Base-by-base conservation (phyloP, 1,140 invertebrate genomes). In the Drosophila baimaii region DNA sequence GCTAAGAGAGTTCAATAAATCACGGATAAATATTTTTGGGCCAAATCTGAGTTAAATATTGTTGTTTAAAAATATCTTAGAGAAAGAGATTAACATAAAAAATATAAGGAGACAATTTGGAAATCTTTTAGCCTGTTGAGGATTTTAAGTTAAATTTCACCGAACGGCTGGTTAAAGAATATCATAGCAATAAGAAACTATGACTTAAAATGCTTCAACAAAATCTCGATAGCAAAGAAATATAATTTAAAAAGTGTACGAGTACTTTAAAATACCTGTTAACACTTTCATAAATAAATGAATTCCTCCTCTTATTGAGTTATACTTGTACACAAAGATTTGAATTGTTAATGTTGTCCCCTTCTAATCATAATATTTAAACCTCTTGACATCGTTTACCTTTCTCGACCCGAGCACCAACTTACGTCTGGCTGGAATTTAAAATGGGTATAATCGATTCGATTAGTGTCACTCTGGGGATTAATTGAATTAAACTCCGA, bases 401-500 rank as follows among this genome's bases (percentile, higher is more conserved):
- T 70, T 69, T 69, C 68, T 19, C 63, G 41, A 66, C 29, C 41
- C 23, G 29, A 37, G n/a, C n/a, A 35, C 2, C n/a, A 64, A 27
- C 29, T 66, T 31, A 37, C 27, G 63, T 35, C 47, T 8, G 66
- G 25, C 25, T 35, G 41, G 49, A 46, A 57, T 57, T 37, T 37
- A 57, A 69, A 69, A 57, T 70, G 51, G 68, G 25, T 71, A 25
- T 71, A 71, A 71, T 71, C 44, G 56, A 81, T 74, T 61, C 59
- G 59, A 61, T 71, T 81, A 70, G 56, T 57, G 63, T 74, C 59
- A 81, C 44, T 74, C 41, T 43, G 17, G 27, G 49, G 58, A 64
- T 71, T 69, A 79, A 85, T 81, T 84, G 59, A 85, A 79, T 88
- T 69, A 62, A 79, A 79, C 63, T 75, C 55, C 31, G 31, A 35